These are phyloP conservation scores for Tonatia bakeri DNA, from an alignment of 2,113 vertebrate genomes.

Conservation along the genomic window DNA sequence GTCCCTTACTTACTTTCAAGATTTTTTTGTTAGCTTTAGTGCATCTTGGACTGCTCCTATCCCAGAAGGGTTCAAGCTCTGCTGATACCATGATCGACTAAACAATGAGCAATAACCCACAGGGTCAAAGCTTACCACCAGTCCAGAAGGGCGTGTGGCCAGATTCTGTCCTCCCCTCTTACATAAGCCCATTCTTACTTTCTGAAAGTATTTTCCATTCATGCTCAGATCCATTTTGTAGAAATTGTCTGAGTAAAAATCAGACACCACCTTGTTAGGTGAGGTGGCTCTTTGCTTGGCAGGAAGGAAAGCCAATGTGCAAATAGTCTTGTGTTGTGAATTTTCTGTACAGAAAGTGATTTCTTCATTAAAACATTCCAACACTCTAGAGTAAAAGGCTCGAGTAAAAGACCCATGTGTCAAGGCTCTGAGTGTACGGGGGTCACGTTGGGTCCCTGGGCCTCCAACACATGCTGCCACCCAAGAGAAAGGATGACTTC, in stretches of 20 bases:
- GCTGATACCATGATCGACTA: background rate
- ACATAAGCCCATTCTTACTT: background rate
- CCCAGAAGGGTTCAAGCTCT: background rate
- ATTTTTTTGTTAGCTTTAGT: background rate
- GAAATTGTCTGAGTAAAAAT: background rate
- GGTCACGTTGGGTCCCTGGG: background rate
- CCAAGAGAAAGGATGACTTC: background rate
- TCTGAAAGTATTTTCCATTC: background rate
- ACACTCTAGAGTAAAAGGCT: background rate
- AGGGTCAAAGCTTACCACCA: background rate
- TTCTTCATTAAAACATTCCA: background rate
- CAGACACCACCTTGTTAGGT: background rate
- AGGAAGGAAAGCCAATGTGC: background rate
- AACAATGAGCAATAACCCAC: background rate
- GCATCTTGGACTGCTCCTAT: background rate
- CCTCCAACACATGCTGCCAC: background rate
- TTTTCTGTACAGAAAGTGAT: conserved; percentile 6
- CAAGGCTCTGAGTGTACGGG: background rate
- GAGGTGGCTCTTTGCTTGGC: conserved; percentile 6
- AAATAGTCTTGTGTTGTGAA: background rate
- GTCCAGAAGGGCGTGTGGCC: background rate
- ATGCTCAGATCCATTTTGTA: background rate
- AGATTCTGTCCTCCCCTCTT: background rate
- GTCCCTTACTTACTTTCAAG: background rate
- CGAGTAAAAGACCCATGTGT: background rate